phyloP scores from a whole-genome alignment of 1,140 invertebrate genomes.

The Hycleus cichorii region DNA sequence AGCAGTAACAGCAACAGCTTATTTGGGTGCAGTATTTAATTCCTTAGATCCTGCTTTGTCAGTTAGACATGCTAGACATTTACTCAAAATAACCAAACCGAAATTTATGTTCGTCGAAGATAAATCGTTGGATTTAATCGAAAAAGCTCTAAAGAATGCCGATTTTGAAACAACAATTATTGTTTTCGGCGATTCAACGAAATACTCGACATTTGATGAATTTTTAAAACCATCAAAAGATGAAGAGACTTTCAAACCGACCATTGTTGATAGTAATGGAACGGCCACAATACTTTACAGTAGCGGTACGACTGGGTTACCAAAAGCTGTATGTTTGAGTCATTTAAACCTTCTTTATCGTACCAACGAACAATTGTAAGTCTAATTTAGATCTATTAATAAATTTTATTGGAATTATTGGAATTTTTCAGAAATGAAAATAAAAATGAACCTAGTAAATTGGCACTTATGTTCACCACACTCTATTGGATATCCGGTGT shows the following conservation, averaged over 20 bases:
- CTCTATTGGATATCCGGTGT: slow-evolving; percentile 8
- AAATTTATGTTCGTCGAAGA: slow-evolving; percentile 20
- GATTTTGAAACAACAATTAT: slow-evolving; percentile 9
- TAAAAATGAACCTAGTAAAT: too few relatives aligned
- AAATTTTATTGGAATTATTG: too few relatives aligned
- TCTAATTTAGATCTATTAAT: neutral
- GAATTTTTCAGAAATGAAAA: too few relatives aligned
- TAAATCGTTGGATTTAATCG: slow-evolving; percentile 4
- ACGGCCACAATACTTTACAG: slow-evolving; percentile 46
- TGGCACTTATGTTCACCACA: neutral
- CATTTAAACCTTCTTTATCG: neutral
- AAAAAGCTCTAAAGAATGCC: slow-evolving; percentile 4
- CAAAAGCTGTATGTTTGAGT: slow-evolving; percentile 50
- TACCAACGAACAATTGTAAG: neutral
- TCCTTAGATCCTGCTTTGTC: slow-evolving; percentile 10
- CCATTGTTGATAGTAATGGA: slow-evolving; percentile 14
- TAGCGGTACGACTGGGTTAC: slow-evolving; percentile 70
- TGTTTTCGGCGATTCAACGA: slow-evolving; percentile 16
- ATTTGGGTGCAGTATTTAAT: slow-evolving; percentile 35
- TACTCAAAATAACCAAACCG: slow-evolving; percentile 4
- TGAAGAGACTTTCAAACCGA: slow-evolving; percentile 16
- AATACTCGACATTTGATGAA: slow-evolving; percentile 9
- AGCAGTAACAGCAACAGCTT: slow-evolving; percentile 42
- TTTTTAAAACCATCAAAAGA: slow-evolving; percentile 6
- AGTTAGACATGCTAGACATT: slow-evolving; percentile 3